These are phyloP conservation scores for Catamblyrhynchus diadema DNA, from an alignment of 2,797 vertebrate species.

Conservation along the genomic window DNA sequence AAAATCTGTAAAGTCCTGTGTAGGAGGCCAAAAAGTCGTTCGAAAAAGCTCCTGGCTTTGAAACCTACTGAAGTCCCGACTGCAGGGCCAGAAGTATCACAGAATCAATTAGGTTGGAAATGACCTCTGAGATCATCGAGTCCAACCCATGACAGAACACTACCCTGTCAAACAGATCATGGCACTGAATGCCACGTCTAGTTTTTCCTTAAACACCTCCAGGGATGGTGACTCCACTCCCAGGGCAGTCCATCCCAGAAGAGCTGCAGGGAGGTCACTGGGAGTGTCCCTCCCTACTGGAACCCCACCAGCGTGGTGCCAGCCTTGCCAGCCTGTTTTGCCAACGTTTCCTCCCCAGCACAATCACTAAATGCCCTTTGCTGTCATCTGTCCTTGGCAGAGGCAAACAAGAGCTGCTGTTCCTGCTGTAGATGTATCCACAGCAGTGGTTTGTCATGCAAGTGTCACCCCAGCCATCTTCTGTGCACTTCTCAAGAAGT, in stretches of 20 bases:
- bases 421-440: not conserved
- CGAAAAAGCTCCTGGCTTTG: not conserved
- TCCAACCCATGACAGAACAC: not conserved
- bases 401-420: not conserved
- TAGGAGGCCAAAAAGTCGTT: not conserved
- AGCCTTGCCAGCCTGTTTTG: not conserved
- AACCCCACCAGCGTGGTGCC: rapidly evolving
- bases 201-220: not conserved
- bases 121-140: not conserved
- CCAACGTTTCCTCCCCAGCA: rapidly evolving
- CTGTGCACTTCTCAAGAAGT: rapidly evolving
- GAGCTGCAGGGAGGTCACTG: not conserved
- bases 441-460: not conserved
- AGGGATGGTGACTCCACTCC: not conserved
- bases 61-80: not conserved
- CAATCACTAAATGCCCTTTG: not conserved
- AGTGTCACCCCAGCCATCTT: not conserved
- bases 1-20: not conserved
- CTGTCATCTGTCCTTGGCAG: not conserved
- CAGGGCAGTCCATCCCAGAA: not conserved
- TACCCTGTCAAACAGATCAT: not conserved
- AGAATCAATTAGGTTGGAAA: not conserved
- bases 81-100: not conserved
- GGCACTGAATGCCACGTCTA: not conserved
- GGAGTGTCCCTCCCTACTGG: not conserved